phyloP scores from a whole-genome alignment of 2,888 invertebrate species.

The Operophtera brumata region DNA sequence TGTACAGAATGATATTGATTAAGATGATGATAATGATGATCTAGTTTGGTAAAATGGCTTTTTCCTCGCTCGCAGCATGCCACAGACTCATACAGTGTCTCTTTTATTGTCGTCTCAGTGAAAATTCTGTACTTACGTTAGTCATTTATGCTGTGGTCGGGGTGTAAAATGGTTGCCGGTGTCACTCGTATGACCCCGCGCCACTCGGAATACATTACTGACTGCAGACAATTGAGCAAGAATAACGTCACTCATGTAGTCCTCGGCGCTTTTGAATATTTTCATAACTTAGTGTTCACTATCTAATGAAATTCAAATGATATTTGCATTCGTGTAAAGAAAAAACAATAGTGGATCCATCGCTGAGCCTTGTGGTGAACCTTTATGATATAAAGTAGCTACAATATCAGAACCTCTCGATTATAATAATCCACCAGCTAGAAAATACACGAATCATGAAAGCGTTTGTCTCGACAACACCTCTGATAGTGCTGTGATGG shows the following conservation, averaged over 20 bases:
- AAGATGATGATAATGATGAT: too few species aligned
- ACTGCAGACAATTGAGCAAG: conserved; percentile 51
- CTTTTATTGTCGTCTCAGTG: neutral
- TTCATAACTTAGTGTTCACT: conserved; percentile 20
- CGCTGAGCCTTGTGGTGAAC: conserved; percentile 5
- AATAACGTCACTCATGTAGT: conserved; percentile 39
- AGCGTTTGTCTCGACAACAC: too few species aligned
- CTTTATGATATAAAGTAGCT: neutral
- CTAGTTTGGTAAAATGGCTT: too few species aligned
- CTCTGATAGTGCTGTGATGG: too few species aligned
- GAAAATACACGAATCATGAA: too few species aligned
- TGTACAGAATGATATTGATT: too few species aligned
- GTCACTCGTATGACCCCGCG: conserved; percentile 63
- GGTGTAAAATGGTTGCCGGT: conserved; percentile 47
- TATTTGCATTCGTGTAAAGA: conserved; percentile 8
- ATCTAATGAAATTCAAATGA: conserved; percentile 11
- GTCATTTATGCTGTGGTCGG: conserved; percentile 23
- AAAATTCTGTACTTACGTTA: neutral
- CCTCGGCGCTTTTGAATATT: conserved; percentile 33
- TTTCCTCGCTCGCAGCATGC: too few species aligned
- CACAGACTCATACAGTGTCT: too few species aligned
- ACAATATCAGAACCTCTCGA: too few species aligned
- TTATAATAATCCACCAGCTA: too few species aligned
- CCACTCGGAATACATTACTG: conserved; percentile 65
- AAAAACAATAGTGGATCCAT: conserved; percentile 1